Evolutionary conservation across 2,113 vertebrate species (phyloP).

Genomic region (Tetrao urogallus): DNA sequence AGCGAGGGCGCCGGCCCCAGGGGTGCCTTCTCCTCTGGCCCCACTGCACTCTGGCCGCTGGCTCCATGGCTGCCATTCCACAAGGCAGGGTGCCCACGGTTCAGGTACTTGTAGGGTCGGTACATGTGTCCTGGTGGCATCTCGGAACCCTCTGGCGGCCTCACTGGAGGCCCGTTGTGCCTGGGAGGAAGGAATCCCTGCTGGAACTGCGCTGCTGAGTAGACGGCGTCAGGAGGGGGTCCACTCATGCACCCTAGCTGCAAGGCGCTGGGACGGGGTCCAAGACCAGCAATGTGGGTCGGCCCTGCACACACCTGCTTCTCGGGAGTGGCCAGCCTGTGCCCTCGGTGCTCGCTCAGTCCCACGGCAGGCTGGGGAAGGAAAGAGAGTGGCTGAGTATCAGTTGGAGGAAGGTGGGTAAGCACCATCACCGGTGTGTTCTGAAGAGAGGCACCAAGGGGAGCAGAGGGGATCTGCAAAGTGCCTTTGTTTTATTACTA

Average conservation of each 20-base stretch:
- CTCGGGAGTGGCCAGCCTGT: constrained; percentile 77
- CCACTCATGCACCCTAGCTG: constrained; percentile 80
- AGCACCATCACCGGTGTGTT: neutral
- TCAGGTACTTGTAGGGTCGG: constrained; percentile 84
- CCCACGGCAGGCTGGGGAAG: constrained; percentile 78
- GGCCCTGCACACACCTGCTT: constrained; percentile 82
- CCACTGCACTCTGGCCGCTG: constrained; percentile 66
- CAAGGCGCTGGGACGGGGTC: constrained; percentile 80
- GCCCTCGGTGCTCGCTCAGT: constrained; percentile 81
- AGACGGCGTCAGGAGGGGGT: constrained; percentile 83
- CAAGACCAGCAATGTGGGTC: constrained; percentile 80
- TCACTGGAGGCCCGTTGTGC: constrained; percentile 69
- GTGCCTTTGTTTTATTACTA: neutral
- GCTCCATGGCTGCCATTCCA: constrained; percentile 86
- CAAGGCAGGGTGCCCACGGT: constrained; percentile 74
- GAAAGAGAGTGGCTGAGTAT: neutral
- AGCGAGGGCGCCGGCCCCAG: constrained; percentile 69
- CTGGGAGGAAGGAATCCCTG: constrained; percentile 79
- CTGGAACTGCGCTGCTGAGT: constrained; percentile 81
- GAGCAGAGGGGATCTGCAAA: fast-evolving
- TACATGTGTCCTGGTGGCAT: constrained; percentile 78
- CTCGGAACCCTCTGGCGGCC: constrained; percentile 67
- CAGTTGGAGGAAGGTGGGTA: neutral
- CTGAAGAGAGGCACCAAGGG: neutral
- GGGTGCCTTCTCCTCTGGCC: constrained; percentile 69